phyloP scores from a whole-genome alignment of 2,888 invertebrate genomes.

The Agriopis aurantiaria region DNA sequence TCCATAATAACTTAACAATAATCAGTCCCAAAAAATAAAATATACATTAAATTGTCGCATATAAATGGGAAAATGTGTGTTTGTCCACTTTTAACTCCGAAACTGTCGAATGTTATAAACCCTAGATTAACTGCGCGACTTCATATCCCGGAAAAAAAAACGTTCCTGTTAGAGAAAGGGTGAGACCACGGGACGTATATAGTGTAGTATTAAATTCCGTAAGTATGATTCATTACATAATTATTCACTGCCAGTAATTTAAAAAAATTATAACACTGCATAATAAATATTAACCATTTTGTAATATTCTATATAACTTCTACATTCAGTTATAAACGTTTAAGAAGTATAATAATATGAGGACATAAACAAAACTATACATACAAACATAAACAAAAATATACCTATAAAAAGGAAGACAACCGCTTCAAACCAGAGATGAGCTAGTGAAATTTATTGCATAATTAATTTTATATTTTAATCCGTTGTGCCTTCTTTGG shows the following conservation, averaged over 20 bases:
- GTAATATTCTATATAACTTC: conserved; percentile 1
- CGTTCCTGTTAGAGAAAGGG: no score
- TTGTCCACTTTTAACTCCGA: no score
- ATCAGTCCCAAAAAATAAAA: conserved; percentile 3
- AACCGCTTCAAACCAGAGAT: not conserved
- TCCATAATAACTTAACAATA: not conserved
- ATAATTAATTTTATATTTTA: conserved; percentile 45
- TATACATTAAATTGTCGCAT: not conserved
- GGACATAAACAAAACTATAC: not conserved
- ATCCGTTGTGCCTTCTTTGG: conserved; percentile 72
- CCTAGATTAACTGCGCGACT: no score
- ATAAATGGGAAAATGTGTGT: not conserved
- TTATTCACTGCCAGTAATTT: conserved; percentile 44
- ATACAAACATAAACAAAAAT: not conserved
- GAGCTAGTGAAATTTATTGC: not conserved
- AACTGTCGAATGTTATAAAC: no score
- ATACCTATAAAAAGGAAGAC: not conserved
- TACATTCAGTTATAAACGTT: not conserved
- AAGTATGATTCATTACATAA: conserved; percentile 10
- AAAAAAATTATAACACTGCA: not conserved
- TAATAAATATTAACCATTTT: not conserved
- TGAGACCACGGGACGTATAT: no score
- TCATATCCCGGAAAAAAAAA: no score
- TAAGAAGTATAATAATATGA: not conserved
- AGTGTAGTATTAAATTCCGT: no score